A percentile compares a stretch with the other conserved stretches of the same genome.
Conservation (phyloP, 2,797 vertebrate genomes). For the Sebastolobus alascanus region DNA sequence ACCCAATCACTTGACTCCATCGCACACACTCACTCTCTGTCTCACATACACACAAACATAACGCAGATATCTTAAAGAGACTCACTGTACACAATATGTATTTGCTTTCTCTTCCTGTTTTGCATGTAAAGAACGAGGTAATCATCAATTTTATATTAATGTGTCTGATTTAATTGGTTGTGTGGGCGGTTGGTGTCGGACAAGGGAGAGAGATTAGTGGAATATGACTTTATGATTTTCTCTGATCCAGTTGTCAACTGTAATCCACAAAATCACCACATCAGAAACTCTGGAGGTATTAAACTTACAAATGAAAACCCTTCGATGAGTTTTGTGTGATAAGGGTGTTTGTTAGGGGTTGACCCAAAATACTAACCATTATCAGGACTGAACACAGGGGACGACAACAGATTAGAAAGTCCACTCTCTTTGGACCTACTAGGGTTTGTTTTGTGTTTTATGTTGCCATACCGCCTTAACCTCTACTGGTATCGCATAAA, state of each 20-base stretch:
- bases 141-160: background rate
- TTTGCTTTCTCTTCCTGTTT: background rate
- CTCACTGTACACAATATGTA: background rate
- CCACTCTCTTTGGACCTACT: background rate
- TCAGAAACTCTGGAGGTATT: constrained; percentile 16
- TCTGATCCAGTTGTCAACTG: constrained; percentile 33
- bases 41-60: background rate
- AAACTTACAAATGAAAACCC: constrained; percentile 34
- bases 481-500: background rate
- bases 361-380: constrained; percentile 14
- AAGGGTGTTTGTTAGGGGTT: background rate
- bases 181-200: background rate
- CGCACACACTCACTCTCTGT: constrained; percentile 8
- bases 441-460: background rate
- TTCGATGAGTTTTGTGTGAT: constrained; percentile 4
- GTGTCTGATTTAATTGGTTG: constrained; percentile 16
- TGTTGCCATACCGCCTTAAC: background rate
- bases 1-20: constrained; percentile 28
- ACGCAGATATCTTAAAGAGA: background rate
- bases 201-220: constrained; percentile 22
- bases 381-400: background rate
- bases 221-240: constrained; percentile 34
- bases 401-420: background rate
- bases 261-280: constrained; percentile 41
- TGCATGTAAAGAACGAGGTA: background rate